phyloP scores from a whole-genome alignment of 53 echinoderm and acorn worm genomes.

The Echinometra lucunter region DNA sequence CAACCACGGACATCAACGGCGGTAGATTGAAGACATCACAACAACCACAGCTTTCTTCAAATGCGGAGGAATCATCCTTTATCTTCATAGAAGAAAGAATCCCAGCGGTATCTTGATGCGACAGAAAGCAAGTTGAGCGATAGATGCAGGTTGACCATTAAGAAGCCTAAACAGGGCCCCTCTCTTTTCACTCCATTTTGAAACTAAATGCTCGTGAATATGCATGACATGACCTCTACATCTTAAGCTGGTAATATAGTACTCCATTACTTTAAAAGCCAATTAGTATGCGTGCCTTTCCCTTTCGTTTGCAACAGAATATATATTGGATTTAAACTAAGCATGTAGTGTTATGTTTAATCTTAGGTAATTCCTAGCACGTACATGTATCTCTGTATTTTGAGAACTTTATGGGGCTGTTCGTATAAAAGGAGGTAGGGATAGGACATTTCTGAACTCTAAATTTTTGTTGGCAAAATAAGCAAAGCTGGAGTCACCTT shows the following conservation, averaged over 20 bases:
- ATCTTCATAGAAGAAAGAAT: background rate
- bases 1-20: background rate
- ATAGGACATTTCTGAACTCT: background rate
- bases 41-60: background rate
- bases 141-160: background rate
- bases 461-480: background rate
- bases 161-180: constrained; percentile 17
- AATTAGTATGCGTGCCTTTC: background rate
- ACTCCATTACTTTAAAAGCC: constrained; percentile 19
- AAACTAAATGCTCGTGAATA: constrained; percentile 47
- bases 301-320: background rate
- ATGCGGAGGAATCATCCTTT: background rate
- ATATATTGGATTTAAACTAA: background rate
- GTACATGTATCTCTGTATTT: background rate
- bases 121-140: constrained; percentile 11
- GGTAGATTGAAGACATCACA: background rate
- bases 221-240: background rate
- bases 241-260: background rate
- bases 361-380: background rate
- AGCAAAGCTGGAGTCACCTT: background rate
- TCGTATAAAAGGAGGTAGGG: background rate
- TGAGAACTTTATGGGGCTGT: background rate
- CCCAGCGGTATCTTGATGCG: background rate
- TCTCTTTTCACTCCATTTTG: constrained; percentile 42
- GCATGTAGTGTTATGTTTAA: background rate